Evolutionary conservation across 2,113 vertebrate genomes (phyloP).

Genomic region (Hemiscyllium ocellatum): DNA sequence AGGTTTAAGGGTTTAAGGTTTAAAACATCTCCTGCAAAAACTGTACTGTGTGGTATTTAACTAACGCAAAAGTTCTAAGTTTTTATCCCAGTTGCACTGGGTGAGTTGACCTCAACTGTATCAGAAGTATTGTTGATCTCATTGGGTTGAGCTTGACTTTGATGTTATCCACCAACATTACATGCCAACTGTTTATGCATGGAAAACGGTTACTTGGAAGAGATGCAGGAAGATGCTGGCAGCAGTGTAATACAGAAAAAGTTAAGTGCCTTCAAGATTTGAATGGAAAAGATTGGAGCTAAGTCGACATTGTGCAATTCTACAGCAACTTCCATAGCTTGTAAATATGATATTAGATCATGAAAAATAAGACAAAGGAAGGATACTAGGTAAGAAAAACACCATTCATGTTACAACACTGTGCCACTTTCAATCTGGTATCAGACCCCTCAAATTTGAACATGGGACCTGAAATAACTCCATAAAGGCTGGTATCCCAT

Average conservation of each 20-base stretch:
- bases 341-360: not conserved
- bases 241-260: not conserved
- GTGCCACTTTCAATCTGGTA: not conserved
- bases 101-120: not conserved
- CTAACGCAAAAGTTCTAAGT: not conserved
- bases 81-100: not conserved
- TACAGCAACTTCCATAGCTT: not conserved
- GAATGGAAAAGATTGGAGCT: not conserved
- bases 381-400: not conserved
- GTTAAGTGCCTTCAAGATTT: not conserved
- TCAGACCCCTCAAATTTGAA: not conserved
- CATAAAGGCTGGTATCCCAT: no score
- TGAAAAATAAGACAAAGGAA: not conserved
- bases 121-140: not conserved
- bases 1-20: not conserved
- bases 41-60: not conserved
- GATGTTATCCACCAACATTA: not conserved
- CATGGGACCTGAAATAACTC: no score
- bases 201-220: not conserved
- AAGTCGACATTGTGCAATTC: not conserved
- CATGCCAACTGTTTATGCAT: not conserved
- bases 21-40: not conserved
- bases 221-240: not conserved
- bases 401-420: no score
- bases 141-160: not conserved